These are phyloP conservation scores for Chydorus sphaericus DNA, from an alignment of 2,888 invertebrate genomes.

Conservation along the genomic window DNA sequence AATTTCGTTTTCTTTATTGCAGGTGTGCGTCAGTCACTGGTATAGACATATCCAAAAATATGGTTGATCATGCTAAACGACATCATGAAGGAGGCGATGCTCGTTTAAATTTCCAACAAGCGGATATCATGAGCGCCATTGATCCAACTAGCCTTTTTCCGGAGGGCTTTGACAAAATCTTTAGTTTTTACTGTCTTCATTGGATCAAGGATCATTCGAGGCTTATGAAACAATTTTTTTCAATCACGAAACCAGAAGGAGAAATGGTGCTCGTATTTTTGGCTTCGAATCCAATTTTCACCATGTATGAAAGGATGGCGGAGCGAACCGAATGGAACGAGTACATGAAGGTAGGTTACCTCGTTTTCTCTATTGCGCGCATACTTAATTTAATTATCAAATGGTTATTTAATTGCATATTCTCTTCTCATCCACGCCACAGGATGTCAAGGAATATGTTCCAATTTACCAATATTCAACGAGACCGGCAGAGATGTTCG, in stretches of 20 bases:
- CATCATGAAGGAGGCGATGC: slow-evolving; percentile 34
- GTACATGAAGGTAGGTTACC: slow-evolving; percentile 40
- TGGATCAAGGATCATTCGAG: slow-evolving; percentile 59
- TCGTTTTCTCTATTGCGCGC: background rate
- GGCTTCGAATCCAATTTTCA: slow-evolving; percentile 50
- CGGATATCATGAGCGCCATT: slow-evolving; percentile 38
- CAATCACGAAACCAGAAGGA: slow-evolving; percentile 49
- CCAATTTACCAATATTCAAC: slow-evolving; percentile 49
- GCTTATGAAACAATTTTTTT: slow-evolving; percentile 47
- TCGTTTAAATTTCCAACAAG: slow-evolving; percentile 26
- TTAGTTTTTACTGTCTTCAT: slow-evolving; percentile 64
- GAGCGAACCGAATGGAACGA: slow-evolving; percentile 40
- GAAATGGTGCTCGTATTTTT: slow-evolving; percentile 51
- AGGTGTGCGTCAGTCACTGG: slow-evolving; percentile 34
- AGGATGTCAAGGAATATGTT: slow-evolving; percentile 47
- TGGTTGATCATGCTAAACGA: slow-evolving; percentile 50
- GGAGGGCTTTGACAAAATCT: slow-evolving; percentile 44
- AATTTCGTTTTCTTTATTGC: background rate
- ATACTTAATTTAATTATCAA: background rate
- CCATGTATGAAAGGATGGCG: slow-evolving; percentile 48
- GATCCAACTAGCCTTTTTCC: slow-evolving; percentile 23
- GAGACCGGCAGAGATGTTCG: slow-evolving; percentile 41
- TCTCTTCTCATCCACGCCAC: slow-evolving; percentile 17
- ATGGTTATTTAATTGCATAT: slow-evolving; percentile 1
- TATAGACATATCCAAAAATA: slow-evolving; percentile 51